Base-by-base conservation (phyloP, 92 coral and sea anemone genomes). In the Phenganax marumi region DNA sequence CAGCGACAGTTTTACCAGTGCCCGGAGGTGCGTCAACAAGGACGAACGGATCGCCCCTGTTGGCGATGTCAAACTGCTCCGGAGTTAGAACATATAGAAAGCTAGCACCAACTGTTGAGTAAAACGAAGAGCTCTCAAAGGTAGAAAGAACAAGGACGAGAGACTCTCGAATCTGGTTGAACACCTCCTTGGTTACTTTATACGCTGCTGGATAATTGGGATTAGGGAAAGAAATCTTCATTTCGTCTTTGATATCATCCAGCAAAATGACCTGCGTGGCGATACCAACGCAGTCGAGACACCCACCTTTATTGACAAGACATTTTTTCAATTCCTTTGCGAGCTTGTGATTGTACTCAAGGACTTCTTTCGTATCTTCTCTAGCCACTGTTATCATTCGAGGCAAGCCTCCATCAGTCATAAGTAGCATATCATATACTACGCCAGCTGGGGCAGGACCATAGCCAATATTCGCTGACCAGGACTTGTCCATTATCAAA, bases 331-430 rank as follows among this genome's bases (percentile, higher is more conserved):
- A 48, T 12, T 11, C 58, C 17, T 55, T 73, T 3, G 86, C 86
- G 19, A 83, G 52, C 12, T 52, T 25, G 22, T 6, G 17, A 54
- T 83, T 83, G 62, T 80, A 80, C 72, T 16, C 2, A 19, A 48
- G 49, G 3, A 69, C 73, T 9, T 33, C 0, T 12, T 48, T 16
- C n/a, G n/a, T n/a, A n/a, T n/a, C n/a, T n/a, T n/a, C n/a, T n/a
- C n/a, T n/a, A n/a, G n/a, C n/a, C n/a, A 83, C 54, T 13, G 71
- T 83, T 46, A 83, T 61, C 80, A 83, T n/a, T 17, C 75, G 23
- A 17, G 76, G 68, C 21, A 79, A 70, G 73, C 14, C 17, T 10
- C 26, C 8, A 57, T 68, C 71, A 53, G 43, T 72, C 43, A 77
- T 72, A 21, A 83, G 22, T 0, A 83, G 19, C 4, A 83, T 17